Conservation (phyloP, 2,797 vertebrate species). For the Harpagifer antarcticus region DNA sequence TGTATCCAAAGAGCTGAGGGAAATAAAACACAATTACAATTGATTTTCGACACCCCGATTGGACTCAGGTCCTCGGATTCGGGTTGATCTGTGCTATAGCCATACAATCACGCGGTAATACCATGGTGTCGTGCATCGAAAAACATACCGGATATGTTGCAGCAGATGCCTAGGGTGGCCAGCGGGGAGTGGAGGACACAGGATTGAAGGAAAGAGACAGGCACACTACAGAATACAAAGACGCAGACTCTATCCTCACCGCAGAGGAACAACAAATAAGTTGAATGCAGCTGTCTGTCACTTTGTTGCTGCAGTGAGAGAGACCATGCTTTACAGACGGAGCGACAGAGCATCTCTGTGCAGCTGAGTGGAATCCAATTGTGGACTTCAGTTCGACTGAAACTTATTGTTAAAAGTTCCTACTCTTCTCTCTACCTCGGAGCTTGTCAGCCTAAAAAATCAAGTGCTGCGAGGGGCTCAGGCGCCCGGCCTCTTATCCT, state of each 20-base stretch:
- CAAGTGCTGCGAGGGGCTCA: constrained; percentile 39
- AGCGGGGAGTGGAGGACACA: neutral
- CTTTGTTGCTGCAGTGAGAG: constrained; percentile 40
- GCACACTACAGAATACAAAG: constrained; percentile 30
- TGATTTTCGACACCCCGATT: constrained; percentile 34
- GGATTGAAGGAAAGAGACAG: constrained; percentile 21
- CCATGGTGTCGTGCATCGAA: neutral
- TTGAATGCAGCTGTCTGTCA: constrained; percentile 26
- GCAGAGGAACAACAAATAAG: constrained; percentile 41
- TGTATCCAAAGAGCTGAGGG: constrained; percentile 42
- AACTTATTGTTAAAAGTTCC: constrained; percentile 65
- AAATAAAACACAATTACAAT: constrained; percentile 60
- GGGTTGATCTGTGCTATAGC: constrained; percentile 23
- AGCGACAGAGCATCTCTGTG: constrained; percentile 18
- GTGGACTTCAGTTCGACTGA: constrained; percentile 35
- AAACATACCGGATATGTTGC: constrained; percentile 8
- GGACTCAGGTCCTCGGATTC: constrained; percentile 1
- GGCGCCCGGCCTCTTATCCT: constrained; percentile 50
- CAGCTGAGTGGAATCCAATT: constrained; percentile 52
- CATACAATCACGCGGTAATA: constrained; percentile 3
- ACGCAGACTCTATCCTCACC: constrained; percentile 43
- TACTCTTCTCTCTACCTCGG: constrained; percentile 26
- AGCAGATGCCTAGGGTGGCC: neutral
- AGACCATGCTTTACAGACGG: constrained; percentile 42
- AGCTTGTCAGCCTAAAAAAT: constrained; percentile 32